Percentiles rank a stretch among this genome's conserved stretches.
Evolutionary conservation across 2,888 invertebrate species (phyloP).

Genomic region (Dolichomitus sp.): DNA sequence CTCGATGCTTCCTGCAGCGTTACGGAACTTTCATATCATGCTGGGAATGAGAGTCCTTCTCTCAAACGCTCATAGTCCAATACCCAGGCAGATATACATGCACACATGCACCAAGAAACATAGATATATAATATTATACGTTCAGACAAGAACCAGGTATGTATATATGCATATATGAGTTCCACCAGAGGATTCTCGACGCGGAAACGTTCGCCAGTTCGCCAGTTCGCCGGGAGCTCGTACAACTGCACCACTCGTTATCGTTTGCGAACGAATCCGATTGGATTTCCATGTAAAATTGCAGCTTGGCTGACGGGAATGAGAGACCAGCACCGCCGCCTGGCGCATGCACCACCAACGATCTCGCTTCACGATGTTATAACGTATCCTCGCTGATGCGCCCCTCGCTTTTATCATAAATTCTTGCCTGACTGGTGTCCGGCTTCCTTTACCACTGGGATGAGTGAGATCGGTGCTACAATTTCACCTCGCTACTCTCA

Average conservation of each 20-base stretch:
- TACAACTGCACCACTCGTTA: conserved; percentile 67
- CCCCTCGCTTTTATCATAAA: conserved; percentile 58
- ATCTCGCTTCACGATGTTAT: conserved; percentile 37
- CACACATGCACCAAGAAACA: neutral
- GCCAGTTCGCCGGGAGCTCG: conserved; percentile 51
- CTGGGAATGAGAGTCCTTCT: conserved; percentile 30
- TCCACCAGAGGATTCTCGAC: conserved; percentile 48
- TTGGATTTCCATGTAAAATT: conserved; percentile 69
- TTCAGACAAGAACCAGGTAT: conserved; percentile 22
- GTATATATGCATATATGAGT: conserved; percentile 39
- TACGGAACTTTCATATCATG: conserved; percentile 39
- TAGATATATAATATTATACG: conserved; percentile 16
- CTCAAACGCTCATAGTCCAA: conserved; percentile 23
- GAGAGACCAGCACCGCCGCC: conserved; percentile 40
- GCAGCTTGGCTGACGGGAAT: conserved; percentile 51
- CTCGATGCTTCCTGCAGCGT: conserved; percentile 16
- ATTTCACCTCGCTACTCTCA: conserved; percentile 31
- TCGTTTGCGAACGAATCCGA: conserved; percentile 65
- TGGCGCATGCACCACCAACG: conserved; percentile 47
- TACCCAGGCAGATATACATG: conserved; percentile 5
- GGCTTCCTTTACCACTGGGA: conserved; percentile 35
- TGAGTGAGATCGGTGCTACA: conserved; percentile 41
- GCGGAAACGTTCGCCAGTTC: conserved; percentile 50
- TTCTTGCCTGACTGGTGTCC: conserved; percentile 42
- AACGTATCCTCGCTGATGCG: conserved; percentile 33